phyloP scores from a whole-genome alignment of 37 sponge, comb jelly and placozoan species.

The Bolinopsis microptera region DNA sequence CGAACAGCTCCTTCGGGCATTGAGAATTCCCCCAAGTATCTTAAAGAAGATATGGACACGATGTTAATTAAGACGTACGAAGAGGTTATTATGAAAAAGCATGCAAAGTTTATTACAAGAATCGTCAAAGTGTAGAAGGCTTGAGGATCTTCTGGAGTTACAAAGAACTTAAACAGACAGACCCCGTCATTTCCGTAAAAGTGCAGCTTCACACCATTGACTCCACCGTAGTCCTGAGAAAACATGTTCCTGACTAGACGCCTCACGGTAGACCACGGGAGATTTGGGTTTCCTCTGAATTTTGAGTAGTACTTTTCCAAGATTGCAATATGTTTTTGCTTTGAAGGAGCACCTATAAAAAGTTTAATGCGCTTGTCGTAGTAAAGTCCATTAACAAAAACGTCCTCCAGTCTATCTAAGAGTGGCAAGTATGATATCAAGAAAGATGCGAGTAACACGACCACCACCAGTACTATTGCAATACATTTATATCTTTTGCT shows the following conservation, averaged over 20 bases:
- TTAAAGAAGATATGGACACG: background rate
- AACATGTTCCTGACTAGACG: background rate
- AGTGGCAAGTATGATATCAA: background rate
- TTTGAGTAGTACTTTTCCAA: background rate
- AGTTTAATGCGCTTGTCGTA: background rate
- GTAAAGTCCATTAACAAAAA: background rate
- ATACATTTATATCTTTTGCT: background rate
- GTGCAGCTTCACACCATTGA: background rate
- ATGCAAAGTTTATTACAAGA: background rate
- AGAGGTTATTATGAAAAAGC: background rate
- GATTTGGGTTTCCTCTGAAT: background rate
- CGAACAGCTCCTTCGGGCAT: background rate
- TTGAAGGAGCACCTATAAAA: conserved; percentile 6
- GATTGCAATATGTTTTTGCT: background rate
- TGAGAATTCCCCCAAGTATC: background rate
- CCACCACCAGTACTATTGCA: background rate
- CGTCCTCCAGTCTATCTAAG: background rate
- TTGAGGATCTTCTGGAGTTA: conserved; percentile 1
- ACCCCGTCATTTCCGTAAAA: conserved; percentile 15
- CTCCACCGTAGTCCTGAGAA: background rate
- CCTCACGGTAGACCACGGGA: background rate
- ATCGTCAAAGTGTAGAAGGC: background rate
- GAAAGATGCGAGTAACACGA: background rate
- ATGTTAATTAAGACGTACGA: background rate
- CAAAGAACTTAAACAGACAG: conserved; percentile 10